Evolutionary conservation across 2,888 invertebrate genomes (phyloP), one percentile per base, ranked within the genome.

Genomic region (Seira ritae): DNA sequence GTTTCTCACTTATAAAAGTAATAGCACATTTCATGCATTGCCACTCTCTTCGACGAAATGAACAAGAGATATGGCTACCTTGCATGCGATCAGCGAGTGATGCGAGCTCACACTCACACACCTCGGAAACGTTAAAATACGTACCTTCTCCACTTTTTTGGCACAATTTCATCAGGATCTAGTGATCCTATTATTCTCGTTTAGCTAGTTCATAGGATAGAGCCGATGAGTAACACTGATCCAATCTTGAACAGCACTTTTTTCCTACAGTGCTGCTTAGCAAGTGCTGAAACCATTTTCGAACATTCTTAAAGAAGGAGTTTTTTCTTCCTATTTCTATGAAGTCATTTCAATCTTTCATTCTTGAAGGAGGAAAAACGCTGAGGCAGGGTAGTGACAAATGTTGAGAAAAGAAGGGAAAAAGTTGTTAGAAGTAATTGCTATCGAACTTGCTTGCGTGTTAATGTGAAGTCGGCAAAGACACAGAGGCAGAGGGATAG

Each of bases 111-210:
- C 17, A 42, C 42, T 20, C 42, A 42, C 42, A 6, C 31, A 4
- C 31, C 31, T 68, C 37, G 68, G 20, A 60, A 60, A 22, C 17
- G 46, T 55, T 6, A 50, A 23, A 24, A 31, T 20, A 46, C 31
- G n/a, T 31, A 15, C 15, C 69, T 1, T 67, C 42, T 24, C 19
- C 37, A 37, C 55, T 23, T 55, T 78, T 66, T 80, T 80, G 80
- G 80, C 74, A 80, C 68, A 74, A 74, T 80, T 74, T 74, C 80
- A 80, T 80, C 73, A 80, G 37, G 23, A 68, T 74, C 20, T 69
- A 12, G 55, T 55, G 8, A 55, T 55, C 6, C 55, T 17, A 55
- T 55, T 55, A 55, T 55, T n/a, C 50, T 50, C 3, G 3, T 31
- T 31, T 31, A 8, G 3, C 50, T 15, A 50, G 66, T 50, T 37